These are phyloP conservation scores for Sebastes diploproa DNA, from an alignment of 2,797 vertebrate species.

Conservation along the genomic window DNA sequence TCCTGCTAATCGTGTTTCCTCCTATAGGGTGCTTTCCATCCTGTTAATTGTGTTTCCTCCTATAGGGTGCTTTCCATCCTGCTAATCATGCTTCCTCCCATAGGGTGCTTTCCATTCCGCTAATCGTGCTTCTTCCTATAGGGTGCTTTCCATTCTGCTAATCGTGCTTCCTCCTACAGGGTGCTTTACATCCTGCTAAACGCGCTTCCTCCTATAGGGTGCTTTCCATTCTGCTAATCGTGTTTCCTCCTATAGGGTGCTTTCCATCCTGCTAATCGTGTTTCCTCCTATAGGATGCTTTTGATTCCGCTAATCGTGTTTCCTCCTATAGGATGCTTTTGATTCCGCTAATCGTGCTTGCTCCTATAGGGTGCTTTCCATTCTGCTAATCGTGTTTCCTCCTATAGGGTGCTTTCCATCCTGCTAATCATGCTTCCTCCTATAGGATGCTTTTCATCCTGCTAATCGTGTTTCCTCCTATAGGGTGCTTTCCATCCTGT, in stretches of 20 bases:
- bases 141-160: too few relatives aligned
- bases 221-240: too few relatives aligned
- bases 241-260: too few relatives aligned
- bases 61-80: rapidly evolving
- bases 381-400: rapidly evolving
- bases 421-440: rapidly evolving
- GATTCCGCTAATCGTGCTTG: rapidly evolving
- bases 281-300: too few relatives aligned
- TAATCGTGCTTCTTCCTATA: rapidly evolving
- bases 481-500: rapidly evolving
- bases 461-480: rapidly evolving
- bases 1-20: too few relatives aligned
- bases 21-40: too few relatives aligned
- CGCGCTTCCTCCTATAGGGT: too few relatives aligned
- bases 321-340: rapidly evolving
- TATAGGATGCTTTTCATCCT: rapidly evolving
- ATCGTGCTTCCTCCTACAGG: too few relatives aligned
- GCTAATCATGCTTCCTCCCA: rapidly evolving
- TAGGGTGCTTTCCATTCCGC: rapidly evolving
- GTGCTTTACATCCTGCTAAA: too few relatives aligned
- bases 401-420: rapidly evolving
- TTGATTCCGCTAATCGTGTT: rapidly evolving
- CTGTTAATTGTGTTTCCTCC: rapidly evolving
- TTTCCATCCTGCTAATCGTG: rapidly evolving
- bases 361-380: too few relatives aligned